Percentiles rank a stretch among this genome's conserved stretches.
phyloP scores from a whole-genome alignment of 2,113 vertebrate species.

The Dolichallabes microphthalmus region DNA sequence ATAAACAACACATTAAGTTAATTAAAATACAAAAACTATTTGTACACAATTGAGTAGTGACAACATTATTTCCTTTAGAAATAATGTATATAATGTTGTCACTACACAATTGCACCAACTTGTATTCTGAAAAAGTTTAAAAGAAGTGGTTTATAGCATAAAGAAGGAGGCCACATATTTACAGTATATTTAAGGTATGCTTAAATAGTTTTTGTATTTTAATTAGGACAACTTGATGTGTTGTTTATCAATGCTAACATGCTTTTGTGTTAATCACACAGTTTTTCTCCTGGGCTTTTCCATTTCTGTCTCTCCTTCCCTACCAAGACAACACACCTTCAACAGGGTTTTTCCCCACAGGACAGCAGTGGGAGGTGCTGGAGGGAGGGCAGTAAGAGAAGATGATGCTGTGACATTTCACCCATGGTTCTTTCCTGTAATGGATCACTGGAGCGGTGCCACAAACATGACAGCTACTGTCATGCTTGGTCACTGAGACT shows the following conservation, averaged over 20 bases:
- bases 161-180: not conserved
- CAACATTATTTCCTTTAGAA: no score
- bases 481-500: slow-evolving; percentile 32
- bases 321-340: slow-evolving; percentile 20
- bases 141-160: not conserved
- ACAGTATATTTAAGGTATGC: not conserved
- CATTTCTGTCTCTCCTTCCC: not conserved
- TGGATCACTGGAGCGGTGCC: slow-evolving; percentile 14
- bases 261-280: slow-evolving; percentile 17
- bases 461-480: slow-evolving; percentile 44
- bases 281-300: not conserved
- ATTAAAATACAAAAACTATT: not conserved
- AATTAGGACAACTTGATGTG: not conserved
- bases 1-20: slow-evolving; percentile 1
- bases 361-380: not conserved
- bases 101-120: not conserved
- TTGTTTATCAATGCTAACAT: slow-evolving; percentile 7
- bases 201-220: not conserved
- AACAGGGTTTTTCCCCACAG: slow-evolving; percentile 16
- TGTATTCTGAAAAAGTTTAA: not conserved
- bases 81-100: not conserved
- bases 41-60: no score
- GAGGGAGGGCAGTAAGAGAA: slow-evolving; percentile 3
- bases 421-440: slow-evolving; percentile 20
- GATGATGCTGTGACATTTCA: slow-evolving; percentile 35